Percentiles rank a stretch among this genome's conserved stretches.
phyloP scores from a whole-genome alignment of 30 jellyfish, hydroid and myxozoan species.

The Rhopilema esculentum region DNA sequence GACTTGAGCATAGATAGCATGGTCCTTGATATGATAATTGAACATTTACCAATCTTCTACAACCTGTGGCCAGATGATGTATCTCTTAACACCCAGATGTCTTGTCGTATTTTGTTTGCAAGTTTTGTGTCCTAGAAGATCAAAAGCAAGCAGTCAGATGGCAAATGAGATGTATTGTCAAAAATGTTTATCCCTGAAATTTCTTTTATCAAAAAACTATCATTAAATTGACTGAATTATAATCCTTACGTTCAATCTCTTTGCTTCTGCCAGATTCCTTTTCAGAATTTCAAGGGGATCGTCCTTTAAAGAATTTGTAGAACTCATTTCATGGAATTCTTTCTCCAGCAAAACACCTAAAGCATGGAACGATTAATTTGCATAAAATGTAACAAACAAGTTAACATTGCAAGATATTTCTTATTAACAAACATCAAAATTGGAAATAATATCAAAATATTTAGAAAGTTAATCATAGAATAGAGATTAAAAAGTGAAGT shows the following conservation, averaged over 20 bases:
- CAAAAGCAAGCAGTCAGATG: neutral
- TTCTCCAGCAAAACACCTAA: neutral
- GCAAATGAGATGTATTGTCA: neutral
- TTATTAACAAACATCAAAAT: no score
- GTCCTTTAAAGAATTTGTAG: neutral
- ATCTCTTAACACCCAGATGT: slow-evolving; percentile 89
- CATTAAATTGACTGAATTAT: no score
- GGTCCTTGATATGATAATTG: no score
- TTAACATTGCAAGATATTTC: no score
- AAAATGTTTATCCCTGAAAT: no score
- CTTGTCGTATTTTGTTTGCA: slow-evolving; percentile 82
- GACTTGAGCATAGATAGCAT: no score
- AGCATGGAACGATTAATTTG: neutral
- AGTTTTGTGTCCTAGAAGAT: slow-evolving; percentile 58
- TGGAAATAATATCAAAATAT: no score
- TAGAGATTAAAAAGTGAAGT: no score
- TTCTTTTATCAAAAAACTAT: no score
- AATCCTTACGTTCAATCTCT: slow-evolving; percentile 32
- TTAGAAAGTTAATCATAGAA: no score
- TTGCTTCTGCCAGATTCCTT: slow-evolving; percentile 56
- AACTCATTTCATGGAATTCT: neutral
- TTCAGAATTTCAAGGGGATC: slow-evolving; percentile 32
- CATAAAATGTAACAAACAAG: no score
- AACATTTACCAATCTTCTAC: neutral
- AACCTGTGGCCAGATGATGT: slow-evolving; percentile 73